A percentile compares a stretch with the other conserved stretches of the same genome.
Evolutionary conservation across 2,888 invertebrate genomes (phyloP).

Genomic region (Limnephilus rhombicus): DNA sequence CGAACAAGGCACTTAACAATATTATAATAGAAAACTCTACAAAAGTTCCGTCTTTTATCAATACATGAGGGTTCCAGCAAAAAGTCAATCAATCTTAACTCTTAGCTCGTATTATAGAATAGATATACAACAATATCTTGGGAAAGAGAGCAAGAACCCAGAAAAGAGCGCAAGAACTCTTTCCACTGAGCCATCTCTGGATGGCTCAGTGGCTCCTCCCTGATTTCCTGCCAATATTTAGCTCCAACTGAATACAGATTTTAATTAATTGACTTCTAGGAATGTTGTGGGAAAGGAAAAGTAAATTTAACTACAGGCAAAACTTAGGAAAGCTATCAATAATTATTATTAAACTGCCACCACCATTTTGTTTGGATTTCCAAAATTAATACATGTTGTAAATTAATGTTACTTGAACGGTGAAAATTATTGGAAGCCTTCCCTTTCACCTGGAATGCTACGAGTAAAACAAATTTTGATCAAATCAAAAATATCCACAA

Average conservation of each 20-base stretch:
- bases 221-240: neutral
- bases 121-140: neutral
- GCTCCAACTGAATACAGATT: neutral
- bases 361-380: conserved; percentile 59
- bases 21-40: neutral
- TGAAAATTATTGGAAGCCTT: neutral
- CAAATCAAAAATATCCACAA: neutral
- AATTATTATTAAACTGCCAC: conserved; percentile 41
- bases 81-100: neutral
- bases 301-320: conserved; percentile 13
- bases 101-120: neutral
- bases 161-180: neutral
- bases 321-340: conserved; percentile 43
- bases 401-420: neutral
- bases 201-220: neutral
- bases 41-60: conserved; percentile 31
- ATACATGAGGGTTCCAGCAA: conserved; percentile 26
- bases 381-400: conserved; percentile 51
- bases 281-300: neutral
- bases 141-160: neutral
- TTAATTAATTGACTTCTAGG: neutral
- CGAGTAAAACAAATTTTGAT: neutral
- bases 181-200: neutral
- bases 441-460: neutral
- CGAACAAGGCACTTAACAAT: conserved; percentile 7